Evolutionary conservation across 2,797 vertebrate species (phyloP).

Genomic region (Pipistrellus kuhlii): DNA sequence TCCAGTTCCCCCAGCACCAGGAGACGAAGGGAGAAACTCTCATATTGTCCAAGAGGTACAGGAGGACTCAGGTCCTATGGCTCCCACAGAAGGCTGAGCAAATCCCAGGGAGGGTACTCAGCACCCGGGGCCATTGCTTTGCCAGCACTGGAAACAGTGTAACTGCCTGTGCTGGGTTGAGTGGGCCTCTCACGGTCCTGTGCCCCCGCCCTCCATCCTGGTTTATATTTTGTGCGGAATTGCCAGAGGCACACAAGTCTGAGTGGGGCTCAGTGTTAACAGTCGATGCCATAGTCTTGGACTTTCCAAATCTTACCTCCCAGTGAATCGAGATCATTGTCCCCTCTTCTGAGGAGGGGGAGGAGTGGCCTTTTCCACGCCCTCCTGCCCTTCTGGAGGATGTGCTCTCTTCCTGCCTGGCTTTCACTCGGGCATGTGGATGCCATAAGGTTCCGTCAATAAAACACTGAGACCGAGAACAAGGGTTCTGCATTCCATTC

Average conservation of each 20-base stretch:
- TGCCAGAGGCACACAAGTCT: not conserved
- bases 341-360: not conserved
- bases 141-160: conserved; percentile 4
- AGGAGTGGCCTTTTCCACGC: not conserved
- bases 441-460: conserved; percentile 16
- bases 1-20: not conserved
- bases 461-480: conserved; percentile 53
- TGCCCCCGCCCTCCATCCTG: not conserved
- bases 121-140: not conserved
- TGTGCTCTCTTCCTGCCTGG: not conserved
- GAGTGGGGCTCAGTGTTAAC: not conserved
- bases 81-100: not conserved
- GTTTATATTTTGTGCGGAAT: not conserved
- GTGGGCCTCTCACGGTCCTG: not conserved
- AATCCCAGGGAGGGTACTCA: not conserved
- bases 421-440: not conserved
- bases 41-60: not conserved
- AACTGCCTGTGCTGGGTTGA: not conserved
- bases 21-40: not conserved
- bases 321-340: conserved; percentile 44
- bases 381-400: not conserved
- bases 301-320: conserved; percentile 38
- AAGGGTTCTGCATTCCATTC: conserved; percentile 5
- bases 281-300: not conserved
- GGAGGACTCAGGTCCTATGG: not conserved